These are phyloP conservation scores for Drosophila littoralis DNA, from an alignment of 1,140 invertebrate genomes.

Conservation along the genomic window DNA sequence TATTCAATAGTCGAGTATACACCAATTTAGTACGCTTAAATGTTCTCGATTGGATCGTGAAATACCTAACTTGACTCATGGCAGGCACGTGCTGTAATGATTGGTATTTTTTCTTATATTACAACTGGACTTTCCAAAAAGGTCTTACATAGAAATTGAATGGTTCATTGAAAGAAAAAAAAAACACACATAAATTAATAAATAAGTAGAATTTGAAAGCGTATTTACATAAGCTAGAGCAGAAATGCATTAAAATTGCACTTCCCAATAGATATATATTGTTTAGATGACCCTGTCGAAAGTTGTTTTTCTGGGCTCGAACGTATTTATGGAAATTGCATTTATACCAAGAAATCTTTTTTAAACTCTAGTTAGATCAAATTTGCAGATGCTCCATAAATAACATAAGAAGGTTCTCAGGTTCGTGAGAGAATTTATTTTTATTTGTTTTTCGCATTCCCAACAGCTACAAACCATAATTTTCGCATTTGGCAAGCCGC, in stretches of 20 bases:
- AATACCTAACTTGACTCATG: slow-evolving; percentile 9
- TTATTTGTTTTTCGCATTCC: background rate
- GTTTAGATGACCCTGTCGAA: background rate
- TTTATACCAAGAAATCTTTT: slow-evolving; percentile 1
- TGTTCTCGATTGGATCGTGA: background rate
- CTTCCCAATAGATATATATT: background rate
- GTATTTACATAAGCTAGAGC: background rate
- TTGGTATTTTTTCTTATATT: background rate
- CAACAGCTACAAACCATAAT: slow-evolving; percentile 21
- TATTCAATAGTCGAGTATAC: background rate
- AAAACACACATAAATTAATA: background rate
- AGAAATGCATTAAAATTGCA: background rate
- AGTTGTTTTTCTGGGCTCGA: background rate
- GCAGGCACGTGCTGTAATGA: background rate
- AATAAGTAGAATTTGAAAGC: background rate
- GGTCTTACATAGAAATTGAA: slow-evolving; percentile 4
- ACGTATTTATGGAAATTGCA: background rate
- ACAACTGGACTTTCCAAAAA: slow-evolving; percentile 1
- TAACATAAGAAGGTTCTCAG: background rate
- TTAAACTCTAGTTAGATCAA: slow-evolving; percentile 4
- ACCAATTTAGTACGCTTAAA: background rate
- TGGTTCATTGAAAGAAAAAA: background rate
- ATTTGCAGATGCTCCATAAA: slow-evolving; percentile 15
- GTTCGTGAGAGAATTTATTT: slow-evolving; percentile 9
- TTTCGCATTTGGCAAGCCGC: slow-evolving; percentile 12